Percentiles rank a stretch among this genome's conserved stretches.
phyloP scores from a whole-genome alignment of 2,888 invertebrate species.

The Acrocyrtus sp. region DNA sequence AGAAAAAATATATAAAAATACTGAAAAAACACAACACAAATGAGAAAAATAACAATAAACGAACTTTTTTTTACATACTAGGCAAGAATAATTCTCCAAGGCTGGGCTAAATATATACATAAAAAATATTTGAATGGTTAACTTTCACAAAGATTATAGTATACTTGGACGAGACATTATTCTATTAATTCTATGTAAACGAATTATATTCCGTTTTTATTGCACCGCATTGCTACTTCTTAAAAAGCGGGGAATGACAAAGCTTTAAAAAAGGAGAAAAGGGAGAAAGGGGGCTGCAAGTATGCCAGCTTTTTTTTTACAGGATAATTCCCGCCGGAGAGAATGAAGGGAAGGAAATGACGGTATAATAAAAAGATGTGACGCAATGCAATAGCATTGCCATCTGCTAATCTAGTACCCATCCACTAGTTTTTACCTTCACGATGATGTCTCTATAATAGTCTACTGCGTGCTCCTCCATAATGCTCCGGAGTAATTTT shows the following conservation, averaged over 20 bases:
- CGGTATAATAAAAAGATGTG: constrained; percentile 45
- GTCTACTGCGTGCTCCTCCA: constrained; percentile 1
- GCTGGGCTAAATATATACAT: too few relatives aligned
- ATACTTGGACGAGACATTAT: too few relatives aligned
- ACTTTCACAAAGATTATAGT: constrained; percentile 46
- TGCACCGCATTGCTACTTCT: too few relatives aligned
- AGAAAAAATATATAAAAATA: neutral
- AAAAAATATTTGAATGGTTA: too few relatives aligned
- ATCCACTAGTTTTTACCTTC: constrained; percentile 50
- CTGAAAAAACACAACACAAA: constrained; percentile 25
- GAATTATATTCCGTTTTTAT: constrained; percentile 23
- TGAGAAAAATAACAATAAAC: constrained; percentile 37
- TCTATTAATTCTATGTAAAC: too few relatives aligned
- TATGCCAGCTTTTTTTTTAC: too few relatives aligned
- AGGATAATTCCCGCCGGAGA: constrained; percentile 36
- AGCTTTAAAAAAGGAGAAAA: too few relatives aligned
- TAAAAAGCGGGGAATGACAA: too few relatives aligned
- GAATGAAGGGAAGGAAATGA: constrained; percentile 10
- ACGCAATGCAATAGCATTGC: constrained; percentile 43
- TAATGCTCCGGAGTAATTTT: constrained; percentile 37
- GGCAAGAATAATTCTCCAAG: too few relatives aligned
- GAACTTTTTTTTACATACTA: too few relatives aligned
- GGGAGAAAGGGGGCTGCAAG: too few relatives aligned
- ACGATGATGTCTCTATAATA: neutral
- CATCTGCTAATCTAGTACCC: constrained; percentile 51